Evolutionary conservation across 2,113 vertebrate species (phyloP), one percentile per base, ranked within the genome.

Genomic region (Tylochromis polylepis): DNA sequence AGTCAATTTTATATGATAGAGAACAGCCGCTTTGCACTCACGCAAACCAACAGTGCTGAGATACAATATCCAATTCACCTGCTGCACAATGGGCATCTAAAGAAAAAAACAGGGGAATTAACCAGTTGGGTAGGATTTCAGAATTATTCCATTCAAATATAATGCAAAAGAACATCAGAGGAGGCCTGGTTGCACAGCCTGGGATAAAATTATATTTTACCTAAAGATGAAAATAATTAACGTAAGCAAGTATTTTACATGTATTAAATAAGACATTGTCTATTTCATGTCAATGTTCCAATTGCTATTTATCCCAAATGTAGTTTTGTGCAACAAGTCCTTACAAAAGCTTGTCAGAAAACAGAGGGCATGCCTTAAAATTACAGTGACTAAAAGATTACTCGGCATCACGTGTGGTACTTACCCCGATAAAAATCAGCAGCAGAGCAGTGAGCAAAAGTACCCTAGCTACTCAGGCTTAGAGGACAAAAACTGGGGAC

Each of bases 51-150:
- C 94, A 98, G 98, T 98, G 98, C 97, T 99, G 98, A 98, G 98
- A 98, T 97, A 98, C 97, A 99, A 97, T 98, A 97, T 97, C 98
- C 98, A 98, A 99, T 98, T 98, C 98, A 98, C 97, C 97, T 97
- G 98, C 97, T 98, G 98, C 96, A 96, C 96, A 97, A 95, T 96
- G 98, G 97, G 97, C 97, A 98, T 99, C 98, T 99, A 98, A 98
- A 97, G 98, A 97, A 98, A 97, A 98, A 98, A 99, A 99, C 97
- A 98, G 97, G 95, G 96, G 96, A 96, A 97, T 98, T 98, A 98
- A 97, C 97, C 97, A 96, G 93, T 93, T 94, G 93, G 84, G 91
- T 81, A 94, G 82, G 88, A 93, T 82, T 94, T 90, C 84, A 95
- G 81, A 85, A 84, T 82, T 62, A 94, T 92, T 79, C 34, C 93